Base-by-base conservation (phyloP, 2,888 invertebrate species). In the Drosophila cyrtoloma region DNA sequence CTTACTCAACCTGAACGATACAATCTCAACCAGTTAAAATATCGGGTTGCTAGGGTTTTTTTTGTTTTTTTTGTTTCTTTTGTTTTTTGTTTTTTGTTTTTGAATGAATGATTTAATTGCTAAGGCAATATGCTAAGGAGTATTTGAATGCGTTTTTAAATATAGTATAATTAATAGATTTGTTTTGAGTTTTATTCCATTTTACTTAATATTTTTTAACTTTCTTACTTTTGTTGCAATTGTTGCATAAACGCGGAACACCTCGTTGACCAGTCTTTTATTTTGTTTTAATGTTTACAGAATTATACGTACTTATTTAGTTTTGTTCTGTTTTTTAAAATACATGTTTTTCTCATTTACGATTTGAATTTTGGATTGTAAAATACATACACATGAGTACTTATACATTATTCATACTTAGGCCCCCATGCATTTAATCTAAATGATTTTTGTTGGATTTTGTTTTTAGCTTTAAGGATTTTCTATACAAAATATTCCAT, bases 211-310 rank as follows among this genome's bases (percentile, higher is more conserved):
- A 59, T 64, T 74, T 74, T 77, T 68, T 59, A 65, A 81, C 51
- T 79, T 86, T 87, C 71, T 71, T 69, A 69, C 63, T 74, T 76
- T 86, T 86, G 71, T 83, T 81, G 77, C 78, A 88, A 86, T 89
- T 86, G 82, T 92, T 92, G 91, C 92, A 93, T 92, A 92, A 92
- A 92, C 91, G 92, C 93, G 93, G 93, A 93, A 93, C 93, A 93
- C 93, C 93, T 93, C 92, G 93, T 92, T 93, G 90, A 92, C 93
- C 93, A 93, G 93, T 93, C 93, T 93, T 93, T 92, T 90, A 92
- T 92, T 93, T 93, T 86, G 83, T 82, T 91, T 83, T 80, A 78
- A 70, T 82, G 87, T 83, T 83, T 82, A 84, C 75, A 81, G 79
- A 84, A 69, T 47, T 71, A 68, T 67, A 37, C 63, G 57, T 47